These are phyloP conservation scores for Panulirus ornatus DNA, from an alignment of 1,140 invertebrate genomes.

Conservation along the genomic window DNA sequence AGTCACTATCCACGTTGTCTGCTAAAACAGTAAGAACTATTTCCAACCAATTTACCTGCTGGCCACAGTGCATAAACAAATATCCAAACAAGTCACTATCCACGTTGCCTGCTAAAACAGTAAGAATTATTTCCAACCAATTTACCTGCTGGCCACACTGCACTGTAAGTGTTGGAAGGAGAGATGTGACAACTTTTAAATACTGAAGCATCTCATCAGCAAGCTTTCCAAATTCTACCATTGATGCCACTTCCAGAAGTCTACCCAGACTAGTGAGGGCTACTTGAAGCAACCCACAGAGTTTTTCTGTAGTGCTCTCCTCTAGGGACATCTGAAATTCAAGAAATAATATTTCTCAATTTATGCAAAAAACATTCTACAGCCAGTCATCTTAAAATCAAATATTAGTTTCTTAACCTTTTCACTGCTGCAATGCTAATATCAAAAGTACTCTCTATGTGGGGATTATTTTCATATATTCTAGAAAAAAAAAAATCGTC, in stretches of 20 bases:
- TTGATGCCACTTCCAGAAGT: conserved; percentile 86
- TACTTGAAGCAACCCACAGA: conserved; percentile 84
- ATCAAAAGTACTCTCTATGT: no score
- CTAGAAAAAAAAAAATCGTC: no score
- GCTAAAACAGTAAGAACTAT: no score
- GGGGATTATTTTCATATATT: no score
- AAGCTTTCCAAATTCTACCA: conserved; percentile 86
- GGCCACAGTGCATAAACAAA: conserved; percentile 84
- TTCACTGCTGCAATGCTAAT: no score
- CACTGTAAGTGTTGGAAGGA: conserved; percentile 86
- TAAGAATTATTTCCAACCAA: neutral
- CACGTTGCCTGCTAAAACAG: no score
- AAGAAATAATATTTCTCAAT: no score
- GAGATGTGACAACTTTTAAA: conserved; percentile 84
- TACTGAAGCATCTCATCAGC: conserved; percentile 90
- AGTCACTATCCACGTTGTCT: no score
- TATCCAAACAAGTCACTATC: no score
- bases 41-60: conserved; percentile 80
- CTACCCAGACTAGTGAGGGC: conserved; percentile 85
- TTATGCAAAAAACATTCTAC: no score
- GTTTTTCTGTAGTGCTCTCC: conserved; percentile 85
- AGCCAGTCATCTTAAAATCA: no score
- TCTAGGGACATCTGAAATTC: conserved; percentile 87
- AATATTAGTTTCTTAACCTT: no score
- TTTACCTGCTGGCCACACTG: conserved; percentile 86